Evolutionary conservation across 2,797 vertebrate species (phyloP), one percentile per base, ranked within the genome.

Genomic region (Lacerta bilineata): DNA sequence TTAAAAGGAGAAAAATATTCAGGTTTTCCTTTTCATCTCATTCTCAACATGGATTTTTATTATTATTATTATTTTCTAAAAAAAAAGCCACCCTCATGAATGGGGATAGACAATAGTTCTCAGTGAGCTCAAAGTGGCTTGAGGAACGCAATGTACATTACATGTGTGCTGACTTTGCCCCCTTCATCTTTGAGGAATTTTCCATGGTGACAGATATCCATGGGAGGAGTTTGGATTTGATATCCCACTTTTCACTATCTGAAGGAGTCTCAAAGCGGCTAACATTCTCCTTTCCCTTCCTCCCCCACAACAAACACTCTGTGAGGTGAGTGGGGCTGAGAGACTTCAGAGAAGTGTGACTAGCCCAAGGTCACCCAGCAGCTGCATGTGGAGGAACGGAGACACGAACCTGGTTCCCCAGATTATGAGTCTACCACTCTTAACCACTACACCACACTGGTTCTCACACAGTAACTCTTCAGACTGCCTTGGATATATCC

Each of bases 1-100:
- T 93, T 93, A 90, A 90, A 88, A 83, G 93, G 90, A 93, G 86
- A 71, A 88, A 94, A 90, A 85, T 50, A 61, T 81, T 93, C 89
- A 89, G 89, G 17, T 89, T 90, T 90, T 50, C 15, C 20, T 20
- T 64, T 66, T 43, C 6, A 43, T 39, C 61, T 69, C 7, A 29
- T 29, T 78, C 36, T 36, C 41, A 71, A 55, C 33, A n/a, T 20
- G 5, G 41, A 4, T 18, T 15, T 74, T 9, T 55, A 7, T 46
- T 76, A 33, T 33, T 33, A 33, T 33, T 33, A 33, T 33, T 55
- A 7, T 46, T 17, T 4, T 0, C 33, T 92, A 33, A 33, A 33
- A 33, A 66, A 20, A 71, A 83, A 81, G 7, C 11, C 46, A 1
- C 10, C 7, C 10, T 77, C 33, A 46, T 43, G 88, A 55, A 77